phyloP scores from a whole-genome alignment of 2,113 vertebrate species.

The Aix galericulata region DNA sequence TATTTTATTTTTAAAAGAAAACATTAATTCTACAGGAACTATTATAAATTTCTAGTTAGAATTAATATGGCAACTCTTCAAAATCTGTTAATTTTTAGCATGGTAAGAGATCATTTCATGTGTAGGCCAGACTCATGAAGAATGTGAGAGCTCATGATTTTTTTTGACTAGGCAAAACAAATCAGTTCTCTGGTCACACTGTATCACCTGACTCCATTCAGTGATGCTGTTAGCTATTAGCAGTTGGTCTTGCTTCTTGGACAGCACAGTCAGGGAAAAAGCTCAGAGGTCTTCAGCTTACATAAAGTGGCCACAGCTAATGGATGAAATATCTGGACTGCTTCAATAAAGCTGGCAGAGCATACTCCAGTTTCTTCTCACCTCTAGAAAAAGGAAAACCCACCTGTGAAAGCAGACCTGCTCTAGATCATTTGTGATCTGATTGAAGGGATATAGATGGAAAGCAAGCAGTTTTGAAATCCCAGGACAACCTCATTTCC shows the following conservation, averaged over 20 bases:
- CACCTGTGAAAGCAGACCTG: background rate
- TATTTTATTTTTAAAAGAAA: background rate
- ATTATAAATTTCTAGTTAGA: background rate
- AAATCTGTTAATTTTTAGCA: background rate
- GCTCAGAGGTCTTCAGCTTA: background rate
- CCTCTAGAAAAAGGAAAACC: background rate
- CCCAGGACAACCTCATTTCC: background rate
- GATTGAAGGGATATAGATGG: background rate
- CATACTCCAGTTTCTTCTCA: background rate
- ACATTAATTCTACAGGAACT: background rate
- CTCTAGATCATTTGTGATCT: background rate
- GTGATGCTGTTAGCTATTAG: background rate
- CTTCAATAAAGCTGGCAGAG: background rate
- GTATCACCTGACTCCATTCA: background rate
- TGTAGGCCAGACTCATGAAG: background rate
- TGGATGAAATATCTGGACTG: background rate
- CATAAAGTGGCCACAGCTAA: background rate
- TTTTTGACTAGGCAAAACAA: background rate
- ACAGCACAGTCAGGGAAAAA: background rate
- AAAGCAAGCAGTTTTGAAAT: background rate
- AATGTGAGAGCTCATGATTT: background rate
- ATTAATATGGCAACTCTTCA: background rate
- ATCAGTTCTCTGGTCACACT: background rate
- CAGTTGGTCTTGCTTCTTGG: background rate
- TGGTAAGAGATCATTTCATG: background rate